A percentile compares a stretch with the other conserved stretches of the same genome.
phyloP scores from a whole-genome alignment of 2,797 vertebrate genomes.

The Gymnoscopelus microlampas region DNA sequence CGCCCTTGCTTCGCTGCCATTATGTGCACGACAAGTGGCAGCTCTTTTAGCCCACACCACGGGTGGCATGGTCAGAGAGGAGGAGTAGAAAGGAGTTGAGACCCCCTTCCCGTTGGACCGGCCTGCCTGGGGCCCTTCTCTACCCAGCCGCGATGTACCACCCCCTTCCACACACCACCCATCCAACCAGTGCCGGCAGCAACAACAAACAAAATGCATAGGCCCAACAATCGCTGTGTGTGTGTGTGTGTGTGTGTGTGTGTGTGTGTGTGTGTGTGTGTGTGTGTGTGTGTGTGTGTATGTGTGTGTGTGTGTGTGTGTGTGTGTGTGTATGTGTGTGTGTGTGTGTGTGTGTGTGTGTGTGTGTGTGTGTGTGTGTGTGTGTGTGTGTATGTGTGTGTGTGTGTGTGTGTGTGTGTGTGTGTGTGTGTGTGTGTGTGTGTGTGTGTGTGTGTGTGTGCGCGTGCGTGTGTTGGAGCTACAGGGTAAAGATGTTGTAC shows the following conservation, averaged over 20 bases:
- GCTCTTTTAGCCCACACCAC: conserved; percentile 62
- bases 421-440: conserved; percentile 14
- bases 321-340: neutral
- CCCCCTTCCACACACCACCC: conserved; percentile 16
- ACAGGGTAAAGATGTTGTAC: conserved; percentile 11
- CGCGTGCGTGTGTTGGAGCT: neutral
- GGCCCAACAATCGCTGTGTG: conserved; percentile 8
- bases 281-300: conserved; percentile 12
- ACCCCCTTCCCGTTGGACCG: conserved; percentile 21
- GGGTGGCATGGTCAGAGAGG: conserved; percentile 49
- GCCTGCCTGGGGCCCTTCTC: conserved; percentile 18
- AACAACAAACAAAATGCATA: conserved; percentile 5
- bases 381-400: conserved; percentile 8
- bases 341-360: conserved; percentile 19
- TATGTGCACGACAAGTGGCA: conserved; percentile 71
- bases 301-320: conserved; percentile 16
- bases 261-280: conserved; percentile 11
- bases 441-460: conserved; percentile 14
- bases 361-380: conserved; percentile 11
- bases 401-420: conserved; percentile 9
- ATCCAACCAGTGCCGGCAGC: conserved; percentile 12
- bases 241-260: conserved; percentile 17
- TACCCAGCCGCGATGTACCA: conserved; percentile 8
- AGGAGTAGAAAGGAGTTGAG: conserved; percentile 40
- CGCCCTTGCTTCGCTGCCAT: conserved; percentile 52